Base-by-base conservation (phyloP, 1,140 invertebrate species). In the Octopus sinensis region DNA sequence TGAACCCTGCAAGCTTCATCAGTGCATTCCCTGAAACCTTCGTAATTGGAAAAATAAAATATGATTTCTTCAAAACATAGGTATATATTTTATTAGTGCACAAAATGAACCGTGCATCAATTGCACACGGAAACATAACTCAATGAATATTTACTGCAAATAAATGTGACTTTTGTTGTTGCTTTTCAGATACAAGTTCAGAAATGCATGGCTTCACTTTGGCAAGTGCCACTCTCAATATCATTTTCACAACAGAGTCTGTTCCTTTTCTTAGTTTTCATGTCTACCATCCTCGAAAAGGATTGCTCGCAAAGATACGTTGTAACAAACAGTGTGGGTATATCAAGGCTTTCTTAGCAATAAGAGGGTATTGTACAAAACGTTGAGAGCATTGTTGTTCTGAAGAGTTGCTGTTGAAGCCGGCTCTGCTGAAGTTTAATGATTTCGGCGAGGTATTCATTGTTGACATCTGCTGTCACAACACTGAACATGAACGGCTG, bases 91-190 rank as follows among this genome's bases (percentile, higher is more conserved):
- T 23, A 23, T 23, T 79, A 4, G 52, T 54, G 53, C 5, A n/a
- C 12, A 12, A 53, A 79, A 56, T 6, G 43, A n/a, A 17, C 12
- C 7, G 12, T n/a, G 51, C 6, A 54, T 23, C 5, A 23, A 5
- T 23, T 53, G 30, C 90, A 10, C 23, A 79, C 23, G 23, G 23
- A 23, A 23, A 23, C 23, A 23, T 23, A 23, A 23, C 23, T 23
- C 23, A 23, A 23, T 23, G 23, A 23, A 23, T 23, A 23, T 23
- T 23, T 23, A 23, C 23, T 23, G 23, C 23, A 23, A 23, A 23
- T 23, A 23, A 23, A n/a, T 68, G 62, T 68, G 62, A 13, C 62
- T 68, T 3, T n/a, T 68, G 62, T n/a, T 68, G 62, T 68, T 68
- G 62, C 62, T n/a, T 68, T 68, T 68, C 9, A 68, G 62, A 68